phyloP scores from a whole-genome alignment of 2,797 vertebrate genomes.

The Enteromius mattozi region DNA sequence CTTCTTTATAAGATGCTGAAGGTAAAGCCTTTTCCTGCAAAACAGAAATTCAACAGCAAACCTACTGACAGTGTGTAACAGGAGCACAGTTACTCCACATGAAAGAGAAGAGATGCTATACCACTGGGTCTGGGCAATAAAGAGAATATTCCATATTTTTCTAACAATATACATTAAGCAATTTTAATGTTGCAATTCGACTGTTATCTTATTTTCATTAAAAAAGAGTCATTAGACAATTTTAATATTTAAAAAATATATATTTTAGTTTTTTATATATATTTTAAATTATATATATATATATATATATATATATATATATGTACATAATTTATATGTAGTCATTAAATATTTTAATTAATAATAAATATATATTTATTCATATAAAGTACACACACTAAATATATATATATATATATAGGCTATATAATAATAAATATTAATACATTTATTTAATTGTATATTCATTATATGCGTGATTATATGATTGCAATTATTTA shows the following conservation, averaged over 20 bases:
- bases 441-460: not conserved
- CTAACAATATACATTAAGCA: not conserved
- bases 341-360: not conserved
- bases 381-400: too few relatives aligned
- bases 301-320: too few relatives aligned
- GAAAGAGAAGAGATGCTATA: not conserved
- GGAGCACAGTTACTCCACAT: not conserved
- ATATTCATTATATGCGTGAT: not conserved
- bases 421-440: too few relatives aligned
- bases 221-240: not conserved
- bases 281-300: too few relatives aligned
- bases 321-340: too few relatives aligned
- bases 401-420: too few relatives aligned
- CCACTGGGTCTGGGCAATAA: not conserved
- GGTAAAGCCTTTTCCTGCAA: not conserved
- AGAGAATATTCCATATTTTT: not conserved
- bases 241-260: too few relatives aligned
- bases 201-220: not conserved
- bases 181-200: not conserved
- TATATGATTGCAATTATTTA: not conserved
- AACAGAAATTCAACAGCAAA: not conserved
- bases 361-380: too few relatives aligned
- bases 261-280: not conserved
- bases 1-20: not conserved
- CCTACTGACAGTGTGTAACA: not conserved